Evolutionary conservation across 2,113 vertebrate species (phyloP).

Genomic region (Rhinoderma darwinii): DNA sequence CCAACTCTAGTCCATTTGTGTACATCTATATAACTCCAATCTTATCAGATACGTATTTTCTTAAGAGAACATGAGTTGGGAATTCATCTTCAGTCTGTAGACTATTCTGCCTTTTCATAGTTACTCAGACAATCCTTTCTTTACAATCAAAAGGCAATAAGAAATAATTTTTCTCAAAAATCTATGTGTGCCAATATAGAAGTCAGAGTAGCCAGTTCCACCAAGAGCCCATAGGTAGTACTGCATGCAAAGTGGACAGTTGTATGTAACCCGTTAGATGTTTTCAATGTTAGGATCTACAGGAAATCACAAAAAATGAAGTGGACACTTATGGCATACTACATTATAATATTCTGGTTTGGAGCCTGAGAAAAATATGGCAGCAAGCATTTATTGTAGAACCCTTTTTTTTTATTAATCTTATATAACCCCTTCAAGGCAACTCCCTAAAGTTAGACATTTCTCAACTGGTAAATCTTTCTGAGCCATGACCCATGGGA

Average conservation of each 20-base stretch:
- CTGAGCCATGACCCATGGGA: neutral
- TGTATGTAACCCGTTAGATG: too few species aligned
- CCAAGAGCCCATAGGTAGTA: neutral
- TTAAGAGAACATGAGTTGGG: neutral
- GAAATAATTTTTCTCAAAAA: neutral
- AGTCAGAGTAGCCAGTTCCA: neutral
- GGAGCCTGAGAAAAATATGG: neutral
- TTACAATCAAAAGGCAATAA: neutral
- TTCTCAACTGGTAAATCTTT: neutral
- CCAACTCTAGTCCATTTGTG: neutral
- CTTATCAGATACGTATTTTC: too few species aligned
- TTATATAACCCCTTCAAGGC: neutral
- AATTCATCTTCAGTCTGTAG: neutral
- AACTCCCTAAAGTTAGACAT: too few species aligned
- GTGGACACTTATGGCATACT: neutral
- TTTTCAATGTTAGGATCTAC: too few species aligned
- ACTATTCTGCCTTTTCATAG: neutral
- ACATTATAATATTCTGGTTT: neutral
- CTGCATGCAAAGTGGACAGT: neutral
- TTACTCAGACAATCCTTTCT: constrained; percentile 10
- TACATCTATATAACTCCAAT: too few species aligned
- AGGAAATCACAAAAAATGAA: neutral
- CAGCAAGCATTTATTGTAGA: neutral
- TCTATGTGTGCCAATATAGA: neutral
- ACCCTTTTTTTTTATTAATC: neutral